phyloP scores from a whole-genome alignment of 92 coral and sea anemone species.

The Muricea muricata region DNA sequence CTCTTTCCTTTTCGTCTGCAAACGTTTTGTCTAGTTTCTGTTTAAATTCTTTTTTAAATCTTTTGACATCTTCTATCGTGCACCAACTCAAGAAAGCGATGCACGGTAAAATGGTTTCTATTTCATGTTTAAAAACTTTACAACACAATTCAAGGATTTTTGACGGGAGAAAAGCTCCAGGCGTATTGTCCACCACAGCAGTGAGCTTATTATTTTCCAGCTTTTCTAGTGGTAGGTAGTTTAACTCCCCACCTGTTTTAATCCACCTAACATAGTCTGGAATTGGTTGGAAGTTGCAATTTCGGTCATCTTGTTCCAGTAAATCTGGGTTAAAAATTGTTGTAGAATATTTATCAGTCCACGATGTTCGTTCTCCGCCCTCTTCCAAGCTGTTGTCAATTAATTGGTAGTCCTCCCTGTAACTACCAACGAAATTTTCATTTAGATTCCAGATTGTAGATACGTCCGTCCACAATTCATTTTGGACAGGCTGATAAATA shows the following conservation, averaged over 20 bases:
- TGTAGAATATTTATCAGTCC: constrained; percentile 48
- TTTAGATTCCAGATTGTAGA: constrained; percentile 1
- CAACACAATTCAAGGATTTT: constrained; percentile 12
- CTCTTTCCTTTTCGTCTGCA: background rate
- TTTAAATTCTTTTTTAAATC: background rate
- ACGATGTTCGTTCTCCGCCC: constrained; percentile 51
- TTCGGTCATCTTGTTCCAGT: background rate
- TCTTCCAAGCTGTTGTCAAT: constrained; percentile 37
- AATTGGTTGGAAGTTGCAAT: constrained; percentile 44
- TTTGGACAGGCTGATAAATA: background rate
- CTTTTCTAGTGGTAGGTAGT: constrained; percentile 48
- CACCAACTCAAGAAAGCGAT: constrained; percentile 41
- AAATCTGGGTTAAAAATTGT: constrained; percentile 38
- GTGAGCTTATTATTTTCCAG: background rate
- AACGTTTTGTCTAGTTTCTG: constrained; percentile 12
- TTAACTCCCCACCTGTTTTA: constrained; percentile 47
- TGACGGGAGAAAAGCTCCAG: constrained; percentile 39
- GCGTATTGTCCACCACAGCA: constrained; percentile 43
- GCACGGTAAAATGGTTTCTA: background rate
- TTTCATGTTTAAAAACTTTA: constrained; percentile 30
- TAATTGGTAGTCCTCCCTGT: constrained; percentile 53
- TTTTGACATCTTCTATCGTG: constrained; percentile 25
- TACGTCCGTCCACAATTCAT: constrained; percentile 6
- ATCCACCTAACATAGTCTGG: constrained; percentile 61
- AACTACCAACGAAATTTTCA: constrained; percentile 24